Evolutionary conservation across 2,797 vertebrate species (phyloP), one percentile per base, ranked within the genome.

Genomic region (Enoplosus armatus): DNA sequence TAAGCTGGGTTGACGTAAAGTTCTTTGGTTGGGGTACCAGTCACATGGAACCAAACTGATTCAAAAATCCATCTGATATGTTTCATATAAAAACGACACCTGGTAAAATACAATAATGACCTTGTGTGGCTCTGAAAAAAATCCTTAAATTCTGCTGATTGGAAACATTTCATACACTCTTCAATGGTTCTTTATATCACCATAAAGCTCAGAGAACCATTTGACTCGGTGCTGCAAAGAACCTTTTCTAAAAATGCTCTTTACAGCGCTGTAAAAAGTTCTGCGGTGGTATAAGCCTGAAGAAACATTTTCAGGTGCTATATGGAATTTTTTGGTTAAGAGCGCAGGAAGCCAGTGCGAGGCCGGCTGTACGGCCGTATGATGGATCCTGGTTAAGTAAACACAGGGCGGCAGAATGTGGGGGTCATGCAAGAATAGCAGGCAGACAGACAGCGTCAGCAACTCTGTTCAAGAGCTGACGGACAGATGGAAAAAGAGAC

Each of bases 401-500:
- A 90, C 78, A 76, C 45, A 20, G 37, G 59, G 48, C 6, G n/a
- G 63, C 58, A 56, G 75, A 67, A 43, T 47, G 64, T 15, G 71
- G 69, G 71, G 62, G 79, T 78, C 84, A 70, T 1, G 63, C 67
- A 76, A 60, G 75, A 85, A 86, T 64, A 83, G 83, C 54, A 79
- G 59, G 61, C 61, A 77, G 84, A 80, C 72, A 60, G 60, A 81
- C 51, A 67, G 37, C 11, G 45, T 84, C 80, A 87, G 84, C 84
- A 79, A 72, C 56, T 82, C 71, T 76, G 80, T n/a, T 75, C 64
- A 29, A 37, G 72, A 80, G 75, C 53, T 73, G 77, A 80, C 8
- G 29, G 85, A 78, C 69, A 79, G 81, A 68, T 58, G 77, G 74
- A 62, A 53, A 80, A 58, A 55, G 55, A 70, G 71, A 77, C 35